Evolutionary conservation across 2,797 vertebrate species (phyloP).

Genomic region (Channallabes apus): DNA sequence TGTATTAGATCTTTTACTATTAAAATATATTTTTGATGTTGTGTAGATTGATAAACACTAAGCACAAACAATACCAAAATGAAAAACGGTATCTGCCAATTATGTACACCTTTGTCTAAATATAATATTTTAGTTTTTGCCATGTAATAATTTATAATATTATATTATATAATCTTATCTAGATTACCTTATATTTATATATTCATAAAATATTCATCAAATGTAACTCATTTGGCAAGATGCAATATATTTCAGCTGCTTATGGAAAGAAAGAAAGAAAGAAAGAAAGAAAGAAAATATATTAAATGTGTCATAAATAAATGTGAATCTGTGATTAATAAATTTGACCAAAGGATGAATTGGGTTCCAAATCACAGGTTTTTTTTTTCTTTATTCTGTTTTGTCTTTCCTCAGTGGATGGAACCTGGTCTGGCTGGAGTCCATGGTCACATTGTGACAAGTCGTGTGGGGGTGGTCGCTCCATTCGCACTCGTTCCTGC

Average conservation of each 20-base stretch:
- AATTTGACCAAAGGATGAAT: neutral
- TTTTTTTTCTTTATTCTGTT: neutral
- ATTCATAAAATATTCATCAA: neutral
- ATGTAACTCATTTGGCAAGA: neutral
- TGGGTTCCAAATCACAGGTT: neutral
- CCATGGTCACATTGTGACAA: conserved; percentile 89
- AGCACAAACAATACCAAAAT: neutral
- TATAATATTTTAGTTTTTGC: neutral
- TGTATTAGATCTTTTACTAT: neutral
- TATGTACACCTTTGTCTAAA: neutral
- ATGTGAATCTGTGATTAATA: neutral
- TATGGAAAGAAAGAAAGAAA: too few relatives aligned
- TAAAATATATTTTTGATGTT: neutral
- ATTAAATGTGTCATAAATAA: neutral
- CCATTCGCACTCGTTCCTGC: conserved; percentile 83
- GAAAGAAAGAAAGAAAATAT: neutral
- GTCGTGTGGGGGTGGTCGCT: conserved; percentile 80
- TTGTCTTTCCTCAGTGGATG: conserved; percentile 74
- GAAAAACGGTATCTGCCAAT: neutral
- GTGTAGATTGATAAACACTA: neutral
- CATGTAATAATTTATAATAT: neutral
- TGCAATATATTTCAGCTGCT: neutral
- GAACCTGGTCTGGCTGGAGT: conserved; percentile 87
- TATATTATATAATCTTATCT: neutral
- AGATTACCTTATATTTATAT: neutral